Percentiles rank a stretch among this genome's conserved stretches.
Conservation (phyloP, 2,113 vertebrate species). For the Trichechus manatus region DNA sequence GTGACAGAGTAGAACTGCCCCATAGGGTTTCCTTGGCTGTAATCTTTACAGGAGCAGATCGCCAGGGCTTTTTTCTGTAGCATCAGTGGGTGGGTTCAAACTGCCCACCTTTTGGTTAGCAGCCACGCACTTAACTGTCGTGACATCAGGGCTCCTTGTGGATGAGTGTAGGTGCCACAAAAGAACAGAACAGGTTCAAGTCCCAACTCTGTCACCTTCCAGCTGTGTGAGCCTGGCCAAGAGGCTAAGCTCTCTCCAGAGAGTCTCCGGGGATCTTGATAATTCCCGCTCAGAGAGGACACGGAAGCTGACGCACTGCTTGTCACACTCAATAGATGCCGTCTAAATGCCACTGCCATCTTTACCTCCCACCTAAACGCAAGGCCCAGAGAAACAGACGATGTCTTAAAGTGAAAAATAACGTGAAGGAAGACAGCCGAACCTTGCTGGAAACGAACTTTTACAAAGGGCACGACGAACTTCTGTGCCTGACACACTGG, state of each 20-base stretch:
- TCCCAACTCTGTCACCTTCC: not conserved
- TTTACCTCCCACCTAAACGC: rapidly evolving
- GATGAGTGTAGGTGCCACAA: not conserved
- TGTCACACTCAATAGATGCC: rapidly evolving
- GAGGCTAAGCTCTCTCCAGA: not conserved
- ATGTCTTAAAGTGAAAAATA: not conserved
- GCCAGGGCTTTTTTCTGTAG: not conserved
- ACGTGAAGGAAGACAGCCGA: not conserved
- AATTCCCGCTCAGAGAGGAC: rapidly evolving
- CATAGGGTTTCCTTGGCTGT: too few relatives aligned
- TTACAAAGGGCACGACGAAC: not conserved
- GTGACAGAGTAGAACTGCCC: too few relatives aligned
- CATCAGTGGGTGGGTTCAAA: not conserved
- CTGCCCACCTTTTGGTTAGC: too few relatives aligned
- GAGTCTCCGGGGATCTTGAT: rapidly evolving
- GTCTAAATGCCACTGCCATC: rapidly evolving
- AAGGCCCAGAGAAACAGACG: not conserved
- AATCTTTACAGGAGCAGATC: not conserved
- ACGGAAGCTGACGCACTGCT: rapidly evolving
- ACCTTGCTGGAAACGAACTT: not conserved
- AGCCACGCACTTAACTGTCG: too few relatives aligned
- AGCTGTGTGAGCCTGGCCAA: not conserved
- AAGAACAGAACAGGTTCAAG: rapidly evolving
- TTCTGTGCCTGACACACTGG: not conserved
- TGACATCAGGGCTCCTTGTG: too few relatives aligned